Evolutionary conservation across 2,888 invertebrate genomes (phyloP), one percentile per base, ranked within the genome.

Genomic region (Cyclophora punctaria): DNA sequence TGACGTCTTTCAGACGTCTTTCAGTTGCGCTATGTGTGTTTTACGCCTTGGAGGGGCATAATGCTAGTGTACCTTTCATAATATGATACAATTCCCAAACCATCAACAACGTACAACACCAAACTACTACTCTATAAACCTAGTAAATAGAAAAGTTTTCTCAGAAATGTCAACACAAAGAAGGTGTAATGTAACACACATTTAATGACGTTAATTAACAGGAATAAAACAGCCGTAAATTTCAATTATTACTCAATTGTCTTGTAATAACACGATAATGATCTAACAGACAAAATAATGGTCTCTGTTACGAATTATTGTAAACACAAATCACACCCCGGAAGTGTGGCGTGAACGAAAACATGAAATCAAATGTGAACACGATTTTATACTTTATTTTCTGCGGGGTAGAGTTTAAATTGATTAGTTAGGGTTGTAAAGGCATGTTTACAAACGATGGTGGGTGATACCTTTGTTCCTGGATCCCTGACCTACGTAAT

Each of bases 271-370:
- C 54, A 57, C 56, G 58, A 62, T 63, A 53, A 64, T 61, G 51
- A 48, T 58, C 55, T 56, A 55, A 58, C 60, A 63, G 59, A 62
- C 56, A 62, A 64, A 64, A 64, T 62, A 61, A 63, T 57, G 56
- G 60, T 59, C 56, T 56, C 56, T 47, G 52, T 58, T 55, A 62
- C 64, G 54, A 68, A 64, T 66, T 58, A 60, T 62, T 66, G 67
- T 61, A 63, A 67, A 60, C 64, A 70, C 73, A 72, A 77, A 76
- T 73, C 75, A 73, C 75, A 66, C 64, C 67, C 69, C 69, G 71
- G 75, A 75, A 69, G 59, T 53, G 60, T 77, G 66, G 75, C 76
- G 71, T 76, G 75, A 67, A 69, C 63, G 64, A 64, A 69, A 69
- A 67, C 67, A 67, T 65, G 65, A 66, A 65, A 63, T 66, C 64